phyloP scores from a whole-genome alignment of 1,140 invertebrate genomes.

The Sweltsa coloradensis region DNA sequence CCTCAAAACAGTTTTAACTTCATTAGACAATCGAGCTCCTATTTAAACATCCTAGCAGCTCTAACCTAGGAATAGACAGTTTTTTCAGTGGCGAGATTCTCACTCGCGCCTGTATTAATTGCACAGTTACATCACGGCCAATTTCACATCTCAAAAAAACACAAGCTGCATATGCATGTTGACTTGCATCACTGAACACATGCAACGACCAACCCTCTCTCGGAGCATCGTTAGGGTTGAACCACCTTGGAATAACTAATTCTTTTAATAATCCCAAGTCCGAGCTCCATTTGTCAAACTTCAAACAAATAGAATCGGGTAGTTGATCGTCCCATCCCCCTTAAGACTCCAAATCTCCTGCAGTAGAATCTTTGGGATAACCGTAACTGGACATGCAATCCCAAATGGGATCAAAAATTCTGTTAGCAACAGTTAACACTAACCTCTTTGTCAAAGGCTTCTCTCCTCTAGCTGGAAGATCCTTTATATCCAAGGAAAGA shows the following conservation, averaged over 20 bases:
- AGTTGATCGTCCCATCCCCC: conserved; percentile 18
- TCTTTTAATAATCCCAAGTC: conserved; percentile 13
- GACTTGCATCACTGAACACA: conserved; percentile 26
- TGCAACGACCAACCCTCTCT: conserved; percentile 17
- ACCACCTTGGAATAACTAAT: conserved; percentile 20
- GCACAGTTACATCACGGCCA: conserved; percentile 4
- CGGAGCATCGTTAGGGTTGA: conserved; percentile 1
- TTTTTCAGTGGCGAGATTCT: conserved; percentile 24
- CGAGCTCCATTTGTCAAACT: conserved; percentile 18
- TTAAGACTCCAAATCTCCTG: conserved; percentile 20
- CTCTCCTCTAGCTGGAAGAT: no score
- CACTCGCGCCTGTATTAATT: conserved; percentile 23
- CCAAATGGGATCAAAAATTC: conserved; percentile 26
- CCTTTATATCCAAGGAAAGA: no score
- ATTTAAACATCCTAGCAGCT: conserved; percentile 26
- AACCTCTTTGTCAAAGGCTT: conserved; percentile 18
- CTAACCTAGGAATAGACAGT: conserved; percentile 24
- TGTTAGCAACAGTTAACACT: conserved; percentile 19
- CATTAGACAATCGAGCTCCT: conserved; percentile 19
- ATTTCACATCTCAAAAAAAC: conserved; percentile 20
- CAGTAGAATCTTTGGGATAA: conserved; percentile 21
- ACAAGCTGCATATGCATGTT: conserved; percentile 22
- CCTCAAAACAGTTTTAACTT: conserved; percentile 15
- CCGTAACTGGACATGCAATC: conserved; percentile 20
- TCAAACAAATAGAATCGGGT: conserved; percentile 4